Percentiles rank a stretch among this genome's conserved stretches.
phyloP scores from a whole-genome alignment of 2,797 vertebrate species.

The Sebastes oblongus region DNA sequence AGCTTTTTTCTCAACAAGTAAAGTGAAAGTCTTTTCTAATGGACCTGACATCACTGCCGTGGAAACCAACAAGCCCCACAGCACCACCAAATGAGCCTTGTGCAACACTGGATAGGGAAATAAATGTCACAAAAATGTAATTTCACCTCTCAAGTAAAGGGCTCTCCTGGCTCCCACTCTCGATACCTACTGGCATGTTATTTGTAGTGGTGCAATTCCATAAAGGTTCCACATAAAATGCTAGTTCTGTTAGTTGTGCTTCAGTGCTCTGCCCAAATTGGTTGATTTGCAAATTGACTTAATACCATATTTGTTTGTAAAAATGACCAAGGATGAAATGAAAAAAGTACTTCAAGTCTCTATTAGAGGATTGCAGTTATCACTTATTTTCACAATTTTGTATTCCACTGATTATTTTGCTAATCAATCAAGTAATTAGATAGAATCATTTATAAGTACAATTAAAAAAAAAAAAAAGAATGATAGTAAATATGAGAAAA shows the following conservation, averaged over 20 bases:
- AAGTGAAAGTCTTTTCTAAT: conserved; percentile 79
- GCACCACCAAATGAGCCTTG: conserved; percentile 70
- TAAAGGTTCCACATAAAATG: conserved; percentile 54
- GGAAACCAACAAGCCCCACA: conserved; percentile 77
- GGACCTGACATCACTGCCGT: conserved; percentile 64
- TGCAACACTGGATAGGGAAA: conserved; percentile 68
- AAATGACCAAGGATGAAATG: conserved; percentile 13
- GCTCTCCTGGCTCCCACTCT: conserved; percentile 70
- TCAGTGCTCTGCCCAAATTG: conserved; percentile 23
- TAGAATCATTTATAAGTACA: no score
- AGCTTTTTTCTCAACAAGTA: conserved; percentile 63
- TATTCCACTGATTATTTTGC: not conserved
- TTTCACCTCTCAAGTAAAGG: conserved; percentile 73
- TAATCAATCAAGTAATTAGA: not conserved
- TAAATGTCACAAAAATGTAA: conserved; percentile 82
- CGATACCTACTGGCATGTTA: conserved; percentile 60
- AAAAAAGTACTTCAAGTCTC: not conserved
- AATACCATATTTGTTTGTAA: conserved; percentile 2
- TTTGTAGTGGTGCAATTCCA: conserved; percentile 48
- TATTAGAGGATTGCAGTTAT: not conserved
- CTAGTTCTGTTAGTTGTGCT: conserved; percentile 37
- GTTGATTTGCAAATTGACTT: conserved; percentile 29
- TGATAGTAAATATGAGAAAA: no score
- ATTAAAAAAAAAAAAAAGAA: no score
- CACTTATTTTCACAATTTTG: not conserved